Evolutionary conservation across 64 coral and sea anemone genomes (phyloP).

Genomic region (Stichodactyla mertensii): DNA sequence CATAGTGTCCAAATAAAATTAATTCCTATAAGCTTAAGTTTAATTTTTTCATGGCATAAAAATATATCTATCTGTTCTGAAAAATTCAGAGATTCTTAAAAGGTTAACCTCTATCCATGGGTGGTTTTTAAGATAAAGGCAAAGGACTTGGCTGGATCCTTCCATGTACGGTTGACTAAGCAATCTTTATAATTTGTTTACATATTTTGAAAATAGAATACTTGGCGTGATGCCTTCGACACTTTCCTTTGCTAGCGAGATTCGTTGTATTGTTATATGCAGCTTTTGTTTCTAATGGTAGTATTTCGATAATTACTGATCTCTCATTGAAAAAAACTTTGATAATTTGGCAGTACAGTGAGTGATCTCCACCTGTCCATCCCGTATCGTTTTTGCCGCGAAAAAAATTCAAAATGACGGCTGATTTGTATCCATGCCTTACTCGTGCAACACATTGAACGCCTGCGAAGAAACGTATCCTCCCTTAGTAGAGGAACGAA

Average conservation of each 20-base stretch:
- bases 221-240: not conserved
- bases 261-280: not conserved
- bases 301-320: not conserved
- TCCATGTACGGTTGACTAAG: not conserved
- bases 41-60: not conserved
- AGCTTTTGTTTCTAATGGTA: not conserved
- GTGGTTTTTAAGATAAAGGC: not conserved
- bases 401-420: not conserved
- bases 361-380: not conserved
- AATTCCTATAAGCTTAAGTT: not conserved
- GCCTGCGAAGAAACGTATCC: not conserved
- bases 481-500: too few species aligned
- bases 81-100: not conserved
- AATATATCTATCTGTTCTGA: not conserved
- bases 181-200: not conserved
- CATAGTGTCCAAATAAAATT: not conserved
- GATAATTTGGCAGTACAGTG: not conserved
- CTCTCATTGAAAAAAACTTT: not conserved
- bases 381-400: not conserved
- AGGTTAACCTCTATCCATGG: not conserved
- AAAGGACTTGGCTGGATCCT: not conserved
- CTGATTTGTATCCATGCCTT: not conserved
- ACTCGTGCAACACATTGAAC: not conserved
- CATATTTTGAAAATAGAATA: not conserved
- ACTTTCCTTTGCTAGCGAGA: not conserved